Conservation (phyloP, 2,797 vertebrate species). For the Spinus olivaceus region DNA sequence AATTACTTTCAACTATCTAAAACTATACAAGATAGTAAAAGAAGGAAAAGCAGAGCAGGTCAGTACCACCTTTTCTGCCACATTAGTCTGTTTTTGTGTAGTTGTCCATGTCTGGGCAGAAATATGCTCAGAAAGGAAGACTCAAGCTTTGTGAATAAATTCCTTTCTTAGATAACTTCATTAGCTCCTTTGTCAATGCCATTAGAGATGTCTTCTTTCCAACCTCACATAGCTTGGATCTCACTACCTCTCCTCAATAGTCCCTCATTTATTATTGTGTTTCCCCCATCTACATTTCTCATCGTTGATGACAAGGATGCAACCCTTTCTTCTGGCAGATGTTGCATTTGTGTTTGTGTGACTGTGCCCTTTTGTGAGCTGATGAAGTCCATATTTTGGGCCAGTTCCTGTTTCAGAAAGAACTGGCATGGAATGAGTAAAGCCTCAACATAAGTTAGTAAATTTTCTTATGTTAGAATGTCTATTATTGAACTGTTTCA, state of each 20-base stretch:
- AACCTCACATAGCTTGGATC: not conserved
- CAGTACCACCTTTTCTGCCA: not conserved
- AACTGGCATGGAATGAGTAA: not conserved
- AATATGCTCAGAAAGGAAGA: not conserved
- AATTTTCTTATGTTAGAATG: not conserved
- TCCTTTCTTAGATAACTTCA: not conserved
- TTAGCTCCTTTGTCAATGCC: not conserved
- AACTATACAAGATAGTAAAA: not conserved
- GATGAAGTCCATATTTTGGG: not conserved
- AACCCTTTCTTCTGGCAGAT: not conserved
- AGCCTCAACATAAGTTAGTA: not conserved
- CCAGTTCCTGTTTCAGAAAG: not conserved
- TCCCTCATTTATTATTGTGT: not conserved
- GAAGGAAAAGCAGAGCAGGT: not conserved
- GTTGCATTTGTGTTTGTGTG: not conserved
- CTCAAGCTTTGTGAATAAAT: not conserved
- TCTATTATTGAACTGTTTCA: not conserved
- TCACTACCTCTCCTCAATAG: not conserved
- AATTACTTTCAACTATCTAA: not conserved
- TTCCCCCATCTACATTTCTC: not conserved
- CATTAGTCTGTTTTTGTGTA: not conserved
- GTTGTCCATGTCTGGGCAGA: not conserved
- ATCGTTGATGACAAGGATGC: not conserved
- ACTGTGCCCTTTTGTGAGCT: rapidly evolving
- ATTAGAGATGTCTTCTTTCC: not conserved